These are phyloP conservation scores for Drosophila mojavensis DNA, from an alignment of 1,140 invertebrate species.

Conservation along the genomic window DNA sequence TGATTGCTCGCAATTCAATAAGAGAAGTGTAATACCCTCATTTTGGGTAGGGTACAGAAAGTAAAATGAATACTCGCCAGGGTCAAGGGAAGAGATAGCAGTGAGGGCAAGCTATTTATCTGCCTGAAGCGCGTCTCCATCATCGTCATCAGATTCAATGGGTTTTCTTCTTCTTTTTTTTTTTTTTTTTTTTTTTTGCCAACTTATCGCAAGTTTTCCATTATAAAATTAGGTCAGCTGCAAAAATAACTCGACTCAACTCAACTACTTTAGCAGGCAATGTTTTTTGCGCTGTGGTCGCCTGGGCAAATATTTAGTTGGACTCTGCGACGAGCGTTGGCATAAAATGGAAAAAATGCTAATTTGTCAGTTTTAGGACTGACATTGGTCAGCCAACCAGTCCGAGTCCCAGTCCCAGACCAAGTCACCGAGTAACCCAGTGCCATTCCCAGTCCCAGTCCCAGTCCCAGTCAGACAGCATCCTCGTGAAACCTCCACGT, in stretches of 20 bases:
- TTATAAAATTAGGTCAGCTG: constrained; percentile 83
- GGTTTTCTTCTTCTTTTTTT: constrained; percentile 32
- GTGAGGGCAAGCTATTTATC: constrained; percentile 73
- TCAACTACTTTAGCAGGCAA: constrained; percentile 67
- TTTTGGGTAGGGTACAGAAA: not conserved
- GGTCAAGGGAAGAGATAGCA: constrained; percentile 21
- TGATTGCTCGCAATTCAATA: too few species aligned
- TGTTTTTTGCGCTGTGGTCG: constrained; percentile 61
- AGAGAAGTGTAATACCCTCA: not conserved
- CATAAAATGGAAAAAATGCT: constrained; percentile 80
- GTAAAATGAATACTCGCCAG: constrained; percentile 28
- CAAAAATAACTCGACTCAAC: constrained; percentile 82
- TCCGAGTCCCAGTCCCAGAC: not conserved
- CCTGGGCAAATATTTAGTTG: constrained; percentile 76
- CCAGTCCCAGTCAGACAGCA: not conserved
- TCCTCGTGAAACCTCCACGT: not conserved
- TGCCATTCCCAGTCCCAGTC: not conserved
- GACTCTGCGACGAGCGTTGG: constrained; percentile 33
- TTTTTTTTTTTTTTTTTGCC: constrained; percentile 45
- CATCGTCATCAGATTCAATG: constrained; percentile 46
- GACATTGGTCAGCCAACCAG: constrained; percentile 62
- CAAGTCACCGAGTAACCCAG: too few species aligned
- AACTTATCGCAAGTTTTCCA: constrained; percentile 82
- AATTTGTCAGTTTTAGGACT: constrained; percentile 82
- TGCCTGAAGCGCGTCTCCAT: constrained; percentile 61